Conservation (phyloP, 2,113 vertebrate species). For the Protobothrops mucrosquamatus region DNA sequence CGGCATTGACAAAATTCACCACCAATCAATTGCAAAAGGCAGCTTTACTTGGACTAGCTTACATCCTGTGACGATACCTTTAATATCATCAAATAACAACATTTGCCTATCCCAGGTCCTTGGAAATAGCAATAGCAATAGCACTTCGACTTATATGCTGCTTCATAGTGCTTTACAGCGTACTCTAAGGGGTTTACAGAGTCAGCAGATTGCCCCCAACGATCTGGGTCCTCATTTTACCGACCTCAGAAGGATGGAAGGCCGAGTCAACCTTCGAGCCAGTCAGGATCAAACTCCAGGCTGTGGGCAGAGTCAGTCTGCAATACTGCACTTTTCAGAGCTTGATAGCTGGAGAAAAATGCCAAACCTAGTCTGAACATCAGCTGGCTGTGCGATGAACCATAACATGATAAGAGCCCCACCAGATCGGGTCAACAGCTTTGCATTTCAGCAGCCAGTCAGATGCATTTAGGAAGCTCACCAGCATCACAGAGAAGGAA, state of each 20-base stretch:
- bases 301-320: neutral
- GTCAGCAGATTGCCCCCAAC: neutral
- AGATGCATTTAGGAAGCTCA: neutral
- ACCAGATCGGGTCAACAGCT: neutral
- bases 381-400: neutral
- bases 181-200: neutral
- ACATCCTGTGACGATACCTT: neutral
- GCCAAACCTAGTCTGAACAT: neutral
- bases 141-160: neutral
- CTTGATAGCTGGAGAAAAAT: neutral
- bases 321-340: neutral
- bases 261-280: neutral
- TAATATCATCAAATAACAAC: neutral
- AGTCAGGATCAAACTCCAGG: neutral
- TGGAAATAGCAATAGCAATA: neutral
- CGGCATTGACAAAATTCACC: neutral
- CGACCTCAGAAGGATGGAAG: neutral
- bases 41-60: neutral
- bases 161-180: too few relatives aligned
- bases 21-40: neutral
- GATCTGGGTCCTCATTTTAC: neutral
- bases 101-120: neutral
- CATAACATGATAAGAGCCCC: neutral
- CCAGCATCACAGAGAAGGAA: neutral
- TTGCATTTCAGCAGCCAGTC: neutral